Conservation (phyloP, 2,888 invertebrate genomes). For the Tiphia femorata region DNA sequence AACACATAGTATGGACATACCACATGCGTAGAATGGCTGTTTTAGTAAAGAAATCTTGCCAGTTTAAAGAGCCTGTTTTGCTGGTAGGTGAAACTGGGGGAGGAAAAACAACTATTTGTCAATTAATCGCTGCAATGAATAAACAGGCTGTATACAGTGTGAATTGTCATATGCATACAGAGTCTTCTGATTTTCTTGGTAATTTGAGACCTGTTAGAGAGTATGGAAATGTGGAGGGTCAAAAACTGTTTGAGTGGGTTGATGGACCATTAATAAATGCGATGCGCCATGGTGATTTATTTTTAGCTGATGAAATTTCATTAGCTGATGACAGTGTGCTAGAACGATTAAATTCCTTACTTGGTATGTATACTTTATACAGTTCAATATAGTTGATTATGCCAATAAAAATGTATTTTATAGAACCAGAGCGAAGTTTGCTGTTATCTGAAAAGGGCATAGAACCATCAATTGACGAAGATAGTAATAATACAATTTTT, state of each 20-base stretch:
- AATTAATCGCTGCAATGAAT: constrained; percentile 82
- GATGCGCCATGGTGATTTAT: constrained; percentile 89
- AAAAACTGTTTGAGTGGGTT: constrained; percentile 93
- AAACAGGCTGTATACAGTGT: constrained; percentile 80
- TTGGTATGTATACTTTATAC: constrained; percentile 70
- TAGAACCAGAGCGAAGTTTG: constrained; percentile 91
- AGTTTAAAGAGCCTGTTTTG: constrained; percentile 93
- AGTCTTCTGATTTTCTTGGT: constrained; percentile 97
- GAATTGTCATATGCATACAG: constrained; percentile 99
- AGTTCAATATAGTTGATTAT: not conserved
- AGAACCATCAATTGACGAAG: constrained; percentile 66
- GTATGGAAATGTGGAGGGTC: constrained; percentile 70
- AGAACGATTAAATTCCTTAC: constrained; percentile 94
- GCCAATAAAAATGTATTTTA: constrained; percentile 21
- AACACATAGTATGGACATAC: constrained; percentile 94
- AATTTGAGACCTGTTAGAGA: constrained; percentile 90
- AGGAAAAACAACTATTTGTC: constrained; percentile 97
- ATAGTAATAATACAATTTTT: constrained; percentile 72
- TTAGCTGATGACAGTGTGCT: constrained; percentile 98
- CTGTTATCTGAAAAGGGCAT: constrained; percentile 91
- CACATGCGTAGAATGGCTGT: constrained; percentile 88
- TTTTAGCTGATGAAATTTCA: constrained; percentile 98
- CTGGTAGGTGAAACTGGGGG: constrained; percentile 98
- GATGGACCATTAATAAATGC: constrained; percentile 95
- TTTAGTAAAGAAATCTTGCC: constrained; percentile 84